phyloP scores from a whole-genome alignment of 2,888 invertebrate species.

The Xestia rhomboidea region DNA sequence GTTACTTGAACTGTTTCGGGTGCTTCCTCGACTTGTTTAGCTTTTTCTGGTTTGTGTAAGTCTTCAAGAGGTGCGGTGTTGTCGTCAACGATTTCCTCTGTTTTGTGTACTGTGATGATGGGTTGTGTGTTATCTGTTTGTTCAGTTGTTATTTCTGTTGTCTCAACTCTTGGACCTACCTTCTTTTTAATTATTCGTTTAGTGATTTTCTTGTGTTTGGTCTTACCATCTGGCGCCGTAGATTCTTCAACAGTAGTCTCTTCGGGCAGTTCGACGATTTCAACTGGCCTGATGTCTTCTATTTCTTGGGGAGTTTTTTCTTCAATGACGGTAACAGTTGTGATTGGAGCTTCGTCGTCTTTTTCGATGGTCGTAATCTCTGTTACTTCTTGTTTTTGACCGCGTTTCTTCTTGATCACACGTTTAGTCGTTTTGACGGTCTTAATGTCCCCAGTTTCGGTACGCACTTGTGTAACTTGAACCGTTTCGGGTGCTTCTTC shows the following conservation, averaged over 20 bases:
- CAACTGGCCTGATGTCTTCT: constrained; percentile 31
- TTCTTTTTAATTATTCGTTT: constrained; percentile 51
- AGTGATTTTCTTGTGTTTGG: constrained; percentile 64
- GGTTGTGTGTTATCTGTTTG: constrained; percentile 66
- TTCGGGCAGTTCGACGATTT: constrained; percentile 70
- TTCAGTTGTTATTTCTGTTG: constrained; percentile 66
- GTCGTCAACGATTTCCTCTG: constrained; percentile 70
- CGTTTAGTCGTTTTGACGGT: constrained; percentile 69
- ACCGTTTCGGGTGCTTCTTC: constrained; percentile 29
- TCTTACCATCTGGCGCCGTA: constrained; percentile 72
- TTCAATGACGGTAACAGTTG: constrained; percentile 44
- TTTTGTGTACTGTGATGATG: constrained; percentile 63
- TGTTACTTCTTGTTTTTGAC: constrained; percentile 49
- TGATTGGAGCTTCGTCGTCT: constrained; percentile 53
- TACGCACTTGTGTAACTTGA: constrained; percentile 24
- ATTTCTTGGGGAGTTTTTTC: constrained; percentile 48
- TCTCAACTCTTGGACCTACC: constrained; percentile 71
- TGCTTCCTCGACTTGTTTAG: constrained; percentile 68
- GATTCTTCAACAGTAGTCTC: constrained; percentile 61
- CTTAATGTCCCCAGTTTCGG: constrained; percentile 71
- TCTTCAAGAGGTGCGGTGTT: constrained; percentile 55
- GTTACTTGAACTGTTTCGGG: constrained; percentile 36
- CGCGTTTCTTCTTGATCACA: constrained; percentile 68
- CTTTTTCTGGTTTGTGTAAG: constrained; percentile 63
- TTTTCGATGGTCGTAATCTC: constrained; percentile 66